Conservation (phyloP, 2,888 invertebrate species). For the Drosophila hamatofila region DNA sequence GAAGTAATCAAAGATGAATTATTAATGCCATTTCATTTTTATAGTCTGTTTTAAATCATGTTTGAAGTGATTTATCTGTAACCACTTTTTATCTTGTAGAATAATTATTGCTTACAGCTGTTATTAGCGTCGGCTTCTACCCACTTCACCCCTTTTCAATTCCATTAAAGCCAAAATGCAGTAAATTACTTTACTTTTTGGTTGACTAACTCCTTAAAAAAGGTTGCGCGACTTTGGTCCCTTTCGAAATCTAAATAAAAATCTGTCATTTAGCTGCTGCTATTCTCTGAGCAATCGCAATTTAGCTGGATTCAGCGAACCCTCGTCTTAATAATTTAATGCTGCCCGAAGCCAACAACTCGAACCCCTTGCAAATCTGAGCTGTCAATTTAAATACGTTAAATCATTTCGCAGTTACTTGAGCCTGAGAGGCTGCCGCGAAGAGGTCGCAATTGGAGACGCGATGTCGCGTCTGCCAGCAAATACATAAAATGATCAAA, state of each 20-base stretch:
- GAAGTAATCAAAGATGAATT: neutral
- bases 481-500: constrained; percentile 72
- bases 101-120: constrained; percentile 2
- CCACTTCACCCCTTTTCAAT: neutral
- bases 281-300: constrained; percentile 3
- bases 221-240: neutral
- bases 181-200: neutral
- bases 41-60: neutral
- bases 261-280: constrained; percentile 6
- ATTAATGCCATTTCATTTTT: neutral
- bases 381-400: constrained; percentile 56
- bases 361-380: constrained; percentile 31
- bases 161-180: constrained; percentile 2
- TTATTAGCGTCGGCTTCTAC: neutral
- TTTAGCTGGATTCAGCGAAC: constrained; percentile 4
- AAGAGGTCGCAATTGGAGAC: constrained; percentile 34
- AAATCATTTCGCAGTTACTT: constrained; percentile 55
- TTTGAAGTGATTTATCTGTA: neutral
- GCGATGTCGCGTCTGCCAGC: constrained; percentile 17
- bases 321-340: constrained; percentile 44
- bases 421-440: constrained; percentile 27
- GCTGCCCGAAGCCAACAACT: constrained; percentile 13
- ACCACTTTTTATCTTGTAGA: neutral
- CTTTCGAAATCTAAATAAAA: neutral
- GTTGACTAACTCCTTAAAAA: constrained; percentile 3